Percentiles rank a stretch among this genome's conserved stretches.
Conservation (phyloP, 2,888 invertebrate genomes). For the Drosophila quasianomalipes region DNA sequence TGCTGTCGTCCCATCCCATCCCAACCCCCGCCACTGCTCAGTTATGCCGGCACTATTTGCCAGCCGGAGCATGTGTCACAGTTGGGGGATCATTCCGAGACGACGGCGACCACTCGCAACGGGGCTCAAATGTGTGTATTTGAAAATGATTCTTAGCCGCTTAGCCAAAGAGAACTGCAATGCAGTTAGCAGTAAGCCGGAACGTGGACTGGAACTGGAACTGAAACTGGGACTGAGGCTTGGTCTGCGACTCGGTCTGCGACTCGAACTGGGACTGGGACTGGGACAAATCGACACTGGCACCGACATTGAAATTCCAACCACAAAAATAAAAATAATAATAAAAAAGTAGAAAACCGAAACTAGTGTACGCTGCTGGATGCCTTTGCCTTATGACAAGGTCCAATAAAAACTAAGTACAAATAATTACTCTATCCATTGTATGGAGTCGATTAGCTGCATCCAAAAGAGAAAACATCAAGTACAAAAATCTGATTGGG, state of each 20-base stretch:
- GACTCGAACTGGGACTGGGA: not conserved
- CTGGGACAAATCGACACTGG: slow-evolving; percentile 4
- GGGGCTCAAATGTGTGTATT: slow-evolving; percentile 59
- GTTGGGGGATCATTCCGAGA: slow-evolving; percentile 48
- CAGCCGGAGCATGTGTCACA: slow-evolving; percentile 70
- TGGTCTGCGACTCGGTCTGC: not conserved
- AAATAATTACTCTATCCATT: slow-evolving; percentile 7
- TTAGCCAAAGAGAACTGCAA: slow-evolving; percentile 43
- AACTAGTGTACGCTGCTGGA: slow-evolving; percentile 59
- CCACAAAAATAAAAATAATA: not conserved
- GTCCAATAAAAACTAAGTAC: slow-evolving; percentile 18
- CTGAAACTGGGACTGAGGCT: not conserved
- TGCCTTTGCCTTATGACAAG: slow-evolving; percentile 52
- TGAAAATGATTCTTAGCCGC: slow-evolving; percentile 75
- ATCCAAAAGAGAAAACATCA: not conserved
- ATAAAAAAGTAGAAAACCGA: slow-evolving; percentile 3
- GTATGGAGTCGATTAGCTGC: not conserved
- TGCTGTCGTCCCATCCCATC: slow-evolving; percentile 3
- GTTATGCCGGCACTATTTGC: slow-evolving; percentile 38
- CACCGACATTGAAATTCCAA: slow-evolving; percentile 16
- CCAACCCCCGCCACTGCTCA: not conserved
- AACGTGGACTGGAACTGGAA: not conserved
- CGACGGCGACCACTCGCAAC: slow-evolving; percentile 34
- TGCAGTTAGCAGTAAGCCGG: slow-evolving; percentile 11
- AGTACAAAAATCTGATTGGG: not conserved